Conservation (phyloP, 1,140 invertebrate species). For the Antheraea pernyi region DNA sequence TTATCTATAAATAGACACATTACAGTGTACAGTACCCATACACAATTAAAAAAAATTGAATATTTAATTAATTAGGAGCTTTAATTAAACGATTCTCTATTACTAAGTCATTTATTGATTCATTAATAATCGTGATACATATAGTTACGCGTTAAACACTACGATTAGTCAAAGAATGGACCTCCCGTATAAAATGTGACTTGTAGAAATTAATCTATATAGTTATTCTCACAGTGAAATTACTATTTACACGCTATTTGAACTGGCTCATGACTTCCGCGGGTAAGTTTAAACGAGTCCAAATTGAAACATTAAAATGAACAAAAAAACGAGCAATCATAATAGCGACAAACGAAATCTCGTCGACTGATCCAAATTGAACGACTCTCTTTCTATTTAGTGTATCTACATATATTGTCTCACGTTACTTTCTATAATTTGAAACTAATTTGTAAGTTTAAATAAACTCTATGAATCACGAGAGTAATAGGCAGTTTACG, state of each 20-base stretch:
- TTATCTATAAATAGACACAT: background rate
- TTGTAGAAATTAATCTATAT: conserved; percentile 13
- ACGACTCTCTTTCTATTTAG: conserved; percentile 28
- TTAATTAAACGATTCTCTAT: conserved; percentile 25
- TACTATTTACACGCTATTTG: conserved; percentile 29
- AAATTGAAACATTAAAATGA: conserved; percentile 26
- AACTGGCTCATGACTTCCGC: conserved; percentile 36
- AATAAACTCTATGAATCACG: background rate
- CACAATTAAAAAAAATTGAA: conserved; percentile 14
- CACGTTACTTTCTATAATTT: conserved; percentile 27
- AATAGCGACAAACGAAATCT: conserved; percentile 27
- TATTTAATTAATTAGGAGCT: conserved; percentile 16
- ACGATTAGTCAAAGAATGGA: conserved; percentile 33
- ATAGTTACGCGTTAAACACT: conserved; percentile 27
- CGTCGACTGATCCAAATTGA: conserved; percentile 31
- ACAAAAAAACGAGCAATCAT: conserved; percentile 21
- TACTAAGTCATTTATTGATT: conserved; percentile 26
- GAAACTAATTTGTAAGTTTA: conserved; percentile 4
- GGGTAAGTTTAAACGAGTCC: conserved; percentile 14
- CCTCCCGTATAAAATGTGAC: conserved; percentile 34
- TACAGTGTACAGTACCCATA: background rate
- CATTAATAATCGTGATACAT: conserved; percentile 32
- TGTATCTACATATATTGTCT: conserved; percentile 20
- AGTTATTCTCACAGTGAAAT: conserved; percentile 28
- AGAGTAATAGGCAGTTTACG: background rate